These are phyloP conservation scores for Fopius arisanus DNA, from an alignment of 1,140 invertebrate genomes.

Conservation along the genomic window DNA sequence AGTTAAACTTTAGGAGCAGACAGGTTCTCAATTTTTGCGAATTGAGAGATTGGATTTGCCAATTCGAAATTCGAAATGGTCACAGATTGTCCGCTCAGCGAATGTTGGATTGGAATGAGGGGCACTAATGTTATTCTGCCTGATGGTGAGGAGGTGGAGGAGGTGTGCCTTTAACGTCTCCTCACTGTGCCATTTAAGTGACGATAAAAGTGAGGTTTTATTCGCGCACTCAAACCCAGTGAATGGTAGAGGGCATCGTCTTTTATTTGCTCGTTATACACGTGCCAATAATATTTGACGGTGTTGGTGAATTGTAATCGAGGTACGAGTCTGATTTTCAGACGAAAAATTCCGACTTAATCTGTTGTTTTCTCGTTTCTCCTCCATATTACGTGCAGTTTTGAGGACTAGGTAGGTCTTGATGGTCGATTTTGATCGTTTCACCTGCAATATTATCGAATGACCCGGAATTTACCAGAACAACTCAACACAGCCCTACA, in stretches of 20 bases:
- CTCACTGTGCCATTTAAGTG: background rate
- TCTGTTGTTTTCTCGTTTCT: background rate
- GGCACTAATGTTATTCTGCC: background rate
- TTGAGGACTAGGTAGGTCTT: no score
- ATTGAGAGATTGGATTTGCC: background rate
- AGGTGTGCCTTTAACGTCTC: background rate
- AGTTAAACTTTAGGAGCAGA: no score
- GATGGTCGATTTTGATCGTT: no score
- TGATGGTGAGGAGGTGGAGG: background rate
- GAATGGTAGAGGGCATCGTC: background rate
- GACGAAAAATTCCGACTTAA: background rate
- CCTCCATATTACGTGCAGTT: background rate
- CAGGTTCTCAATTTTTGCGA: no score
- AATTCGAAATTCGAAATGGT: background rate
- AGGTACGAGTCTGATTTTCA: background rate
- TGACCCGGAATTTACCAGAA: no score
- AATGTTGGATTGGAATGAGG: background rate
- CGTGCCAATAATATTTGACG: background rate
- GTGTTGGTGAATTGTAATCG: conserved; percentile 41
- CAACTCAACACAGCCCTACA: background rate
- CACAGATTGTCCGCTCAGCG: background rate
- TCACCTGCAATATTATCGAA: no score
- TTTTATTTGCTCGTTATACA: conserved; percentile 25
- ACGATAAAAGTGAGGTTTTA: background rate
- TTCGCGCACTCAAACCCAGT: background rate